phyloP scores from a whole-genome alignment of 1,140 invertebrate species.

The Brachionus plicatilis region DNA sequence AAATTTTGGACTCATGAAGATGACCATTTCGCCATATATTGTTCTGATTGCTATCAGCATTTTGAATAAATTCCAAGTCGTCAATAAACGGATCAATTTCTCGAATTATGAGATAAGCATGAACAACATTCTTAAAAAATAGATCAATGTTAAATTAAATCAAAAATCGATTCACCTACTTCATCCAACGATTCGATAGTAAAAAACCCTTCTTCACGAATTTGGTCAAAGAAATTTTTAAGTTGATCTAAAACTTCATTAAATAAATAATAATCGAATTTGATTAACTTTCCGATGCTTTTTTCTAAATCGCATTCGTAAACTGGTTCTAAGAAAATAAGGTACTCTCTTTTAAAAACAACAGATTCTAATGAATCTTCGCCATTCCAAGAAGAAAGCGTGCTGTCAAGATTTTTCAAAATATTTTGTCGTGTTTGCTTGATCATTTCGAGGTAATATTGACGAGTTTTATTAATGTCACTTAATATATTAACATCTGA shows the following conservation, averaged over 20 bases:
- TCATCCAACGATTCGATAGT: background rate
- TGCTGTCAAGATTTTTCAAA: background rate
- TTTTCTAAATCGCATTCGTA: background rate
- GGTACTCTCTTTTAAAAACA: background rate
- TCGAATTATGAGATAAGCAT: background rate
- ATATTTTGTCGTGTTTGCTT: background rate
- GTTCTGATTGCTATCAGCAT: background rate
- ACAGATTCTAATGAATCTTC: background rate
- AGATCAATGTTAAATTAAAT: background rate
- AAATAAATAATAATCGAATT: background rate
- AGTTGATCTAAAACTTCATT: background rate
- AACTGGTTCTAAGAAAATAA: background rate
- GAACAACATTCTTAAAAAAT: background rate
- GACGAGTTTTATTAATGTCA: background rate
- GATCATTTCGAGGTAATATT: background rate
- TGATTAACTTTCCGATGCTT: background rate
- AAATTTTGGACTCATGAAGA: background rate
- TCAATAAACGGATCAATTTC: background rate
- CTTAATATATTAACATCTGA: background rate
- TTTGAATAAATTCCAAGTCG: background rate
- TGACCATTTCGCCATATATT: background rate
- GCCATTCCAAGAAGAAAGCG: background rate
- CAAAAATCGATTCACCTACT: background rate
- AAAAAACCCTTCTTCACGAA: background rate
- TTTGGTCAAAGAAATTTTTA: background rate